Base-by-base conservation (phyloP, 2,113 vertebrate genomes). In the Ranitomeya variabilis region DNA sequence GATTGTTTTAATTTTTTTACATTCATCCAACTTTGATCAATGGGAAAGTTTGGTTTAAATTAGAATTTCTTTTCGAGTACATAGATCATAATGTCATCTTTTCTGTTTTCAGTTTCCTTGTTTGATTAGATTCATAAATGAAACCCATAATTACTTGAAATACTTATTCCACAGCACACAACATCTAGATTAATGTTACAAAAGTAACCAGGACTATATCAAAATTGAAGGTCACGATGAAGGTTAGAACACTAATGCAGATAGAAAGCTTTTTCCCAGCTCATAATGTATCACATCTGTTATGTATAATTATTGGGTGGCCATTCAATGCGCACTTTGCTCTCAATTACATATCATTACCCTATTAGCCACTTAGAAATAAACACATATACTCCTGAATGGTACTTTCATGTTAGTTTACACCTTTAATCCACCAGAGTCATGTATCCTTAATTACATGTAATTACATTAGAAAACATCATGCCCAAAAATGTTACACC, bases 331-430 rank as follows among this genome's bases (percentile, higher is more conserved):
- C 78, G 71, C 87, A 84, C 69, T 84, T 69, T 84, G 60, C n/a
- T 74, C 45, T 52, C 71, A 89, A 84, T 89, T 89, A 89, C n/a
- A 89, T 57, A 6, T 84, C 87, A 89, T 89, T 88, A 88, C 78
- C 59, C 71, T 88, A 83, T 83, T 84, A 83, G 67, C 23, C 11
- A 66, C 45, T 54, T 76, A 73, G 81, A 60, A 57, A 10, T n/a
- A 76, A 64, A 11, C 21, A 45, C 54, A 81, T 60, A 71, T 73
- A 54, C 52, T 62, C n/a, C 31, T 60, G 55, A 67, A 82, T 59
- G 84, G 7, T 13, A 21, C 12, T 83, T 59, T 23, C 69, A 69
- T 69, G 62, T 8, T 9, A 4, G 0, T 77, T 15, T 86, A 13
- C 12, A 79, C 12, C 19, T 16, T 66, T 77, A 73, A 85, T 62